phyloP scores from a whole-genome alignment of 2,797 vertebrate genomes.

The Pangasius krempfi region DNA sequence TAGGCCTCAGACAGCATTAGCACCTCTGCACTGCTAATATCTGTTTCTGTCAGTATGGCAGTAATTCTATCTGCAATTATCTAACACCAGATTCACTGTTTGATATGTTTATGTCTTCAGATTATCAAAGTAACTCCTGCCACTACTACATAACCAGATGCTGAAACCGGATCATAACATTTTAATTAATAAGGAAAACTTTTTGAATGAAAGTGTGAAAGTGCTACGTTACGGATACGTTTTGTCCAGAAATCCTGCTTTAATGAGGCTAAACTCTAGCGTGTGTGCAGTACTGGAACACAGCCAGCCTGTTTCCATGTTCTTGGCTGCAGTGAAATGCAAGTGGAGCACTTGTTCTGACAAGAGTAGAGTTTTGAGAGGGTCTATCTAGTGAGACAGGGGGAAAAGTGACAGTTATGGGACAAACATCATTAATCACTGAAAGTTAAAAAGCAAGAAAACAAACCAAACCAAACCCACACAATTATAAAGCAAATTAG shows the following conservation, averaged over 20 bases:
- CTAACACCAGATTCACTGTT: conserved; percentile 40
- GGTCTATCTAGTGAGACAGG: background rate
- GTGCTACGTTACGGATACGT: background rate
- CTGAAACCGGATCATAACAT: conserved; percentile 46
- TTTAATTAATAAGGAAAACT: conserved; percentile 50
- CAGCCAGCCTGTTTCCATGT: background rate
- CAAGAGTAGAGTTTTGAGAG: background rate
- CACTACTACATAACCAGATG: background rate
- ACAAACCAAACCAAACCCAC: background rate
- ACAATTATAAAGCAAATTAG: background rate
- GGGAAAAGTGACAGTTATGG: background rate
- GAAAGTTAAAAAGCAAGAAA: background rate
- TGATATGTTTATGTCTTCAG: conserved; percentile 55
- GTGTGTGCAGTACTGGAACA: background rate
- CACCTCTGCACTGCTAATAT: conserved; percentile 25
- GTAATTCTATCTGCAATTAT: conserved; percentile 30
- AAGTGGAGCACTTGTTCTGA: background rate
- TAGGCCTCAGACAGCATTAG: conserved; percentile 42
- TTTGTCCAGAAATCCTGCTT: background rate
- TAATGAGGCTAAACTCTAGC: background rate
- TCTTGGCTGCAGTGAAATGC: background rate
- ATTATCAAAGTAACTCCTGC: conserved; percentile 16
- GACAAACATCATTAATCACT: background rate
- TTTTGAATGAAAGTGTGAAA: background rate
- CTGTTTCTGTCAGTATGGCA: conserved; percentile 41